These are phyloP conservation scores for Scortum barcoo DNA, from an alignment of 2,113 vertebrate genomes.

Conservation along the genomic window DNA sequence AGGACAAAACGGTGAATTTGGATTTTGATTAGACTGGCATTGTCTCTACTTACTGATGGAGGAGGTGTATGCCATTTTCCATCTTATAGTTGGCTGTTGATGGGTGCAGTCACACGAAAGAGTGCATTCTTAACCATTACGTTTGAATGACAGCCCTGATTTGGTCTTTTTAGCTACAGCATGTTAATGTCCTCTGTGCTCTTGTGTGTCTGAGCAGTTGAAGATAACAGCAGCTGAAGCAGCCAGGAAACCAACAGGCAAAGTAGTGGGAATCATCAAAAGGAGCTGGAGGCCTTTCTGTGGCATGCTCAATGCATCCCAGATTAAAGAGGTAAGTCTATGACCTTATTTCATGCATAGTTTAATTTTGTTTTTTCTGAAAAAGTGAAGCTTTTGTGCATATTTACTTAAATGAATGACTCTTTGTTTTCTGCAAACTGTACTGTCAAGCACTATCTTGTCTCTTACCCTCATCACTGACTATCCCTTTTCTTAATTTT, in stretches of 20 bases:
- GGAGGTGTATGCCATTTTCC: accelerated
- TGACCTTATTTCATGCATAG: not conserved
- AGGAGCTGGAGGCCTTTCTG: slow-evolving; percentile 96
- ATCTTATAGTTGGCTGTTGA: not conserved
- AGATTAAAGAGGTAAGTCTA: slow-evolving; percentile 92
- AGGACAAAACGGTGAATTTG: slow-evolving; percentile 68
- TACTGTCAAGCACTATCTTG: not conserved
- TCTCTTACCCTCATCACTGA: slow-evolving; percentile 1
- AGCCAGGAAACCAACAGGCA: slow-evolving; percentile 90
- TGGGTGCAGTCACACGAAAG: not conserved
- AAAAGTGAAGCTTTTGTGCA: not conserved
- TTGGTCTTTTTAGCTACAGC: not conserved
- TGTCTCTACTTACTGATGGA: not conserved
- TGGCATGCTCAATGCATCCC: slow-evolving; percentile 94
- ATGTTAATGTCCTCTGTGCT: not conserved
- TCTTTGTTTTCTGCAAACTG: too few relatives aligned
- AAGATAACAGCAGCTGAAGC: slow-evolving; percentile 78
- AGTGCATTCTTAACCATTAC: not conserved
- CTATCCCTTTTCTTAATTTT: not conserved
- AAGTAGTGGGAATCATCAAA: slow-evolving; percentile 96
- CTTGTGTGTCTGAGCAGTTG: slow-evolving; percentile 80
- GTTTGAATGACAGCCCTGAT: not conserved
- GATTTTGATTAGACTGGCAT: too few relatives aligned
- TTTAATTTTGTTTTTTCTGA: not conserved
- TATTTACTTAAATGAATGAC: too few relatives aligned